Base-by-base conservation (phyloP, 2,888 invertebrate genomes). In the Pammene aurita region DNA sequence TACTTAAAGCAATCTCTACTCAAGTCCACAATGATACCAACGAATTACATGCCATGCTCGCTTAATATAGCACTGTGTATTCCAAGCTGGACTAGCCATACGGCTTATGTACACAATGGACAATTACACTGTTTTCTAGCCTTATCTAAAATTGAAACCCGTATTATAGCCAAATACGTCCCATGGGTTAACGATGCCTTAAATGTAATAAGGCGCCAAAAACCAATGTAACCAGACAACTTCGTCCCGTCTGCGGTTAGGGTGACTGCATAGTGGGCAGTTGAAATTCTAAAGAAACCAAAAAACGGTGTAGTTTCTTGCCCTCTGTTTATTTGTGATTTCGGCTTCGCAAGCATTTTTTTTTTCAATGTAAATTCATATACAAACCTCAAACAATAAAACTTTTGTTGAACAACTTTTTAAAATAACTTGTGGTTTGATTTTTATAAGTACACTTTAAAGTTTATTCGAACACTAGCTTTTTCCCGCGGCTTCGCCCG, bases 111-210 rank as follows among this genome's bases (percentile, higher is more conserved):
- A 69, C 54, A 65, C 69, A 69, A 65, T 76, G 77, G 78, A 77
- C 85, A 85, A 86, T 86, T 85, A 84, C 83, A 81, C 80, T 81
- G 81, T 81, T 81, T 77, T 78, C 79, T 75, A 77, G 73, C 77
- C 76, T 80, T 85, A 87, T 87, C 87, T 87, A 76, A 86, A 87
- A 87, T 87, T 85, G 83, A 82, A 85, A 87, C 86, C 85, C 75
- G 81, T 82, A 81, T 82, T 83, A 85, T 81, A 82, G 83, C 84
- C 84, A 82, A 85, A 86, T 81, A 77, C 76, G 77, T 78, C 78
- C 76, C 75, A 71, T 64, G 74, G 74, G 76, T 76, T 75, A 74
- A 76, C 73, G 71, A 66, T 44, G 70, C 67, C 70, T 52, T 72
- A 68, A 69, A 71, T 71, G 70, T 70, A 72, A 67, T 58, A 38